phyloP scores from a whole-genome alignment of 2,797 vertebrate genomes.

The Delichon dasypus region DNA sequence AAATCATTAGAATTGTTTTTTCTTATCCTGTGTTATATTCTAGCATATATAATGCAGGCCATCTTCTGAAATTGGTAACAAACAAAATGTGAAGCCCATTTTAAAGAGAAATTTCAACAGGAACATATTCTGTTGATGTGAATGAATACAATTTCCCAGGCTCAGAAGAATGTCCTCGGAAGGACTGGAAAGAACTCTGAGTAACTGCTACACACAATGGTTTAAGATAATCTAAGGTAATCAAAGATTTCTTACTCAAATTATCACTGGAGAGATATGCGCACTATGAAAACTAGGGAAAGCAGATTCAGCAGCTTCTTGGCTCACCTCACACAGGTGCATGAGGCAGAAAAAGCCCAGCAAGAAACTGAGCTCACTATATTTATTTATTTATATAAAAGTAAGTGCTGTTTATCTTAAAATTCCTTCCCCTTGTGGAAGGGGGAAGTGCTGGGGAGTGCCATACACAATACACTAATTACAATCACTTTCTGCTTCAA shows the following conservation, averaged over 20 bases:
- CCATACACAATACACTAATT: conserved; percentile 33
- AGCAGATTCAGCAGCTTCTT: neutral
- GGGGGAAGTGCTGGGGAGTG: neutral
- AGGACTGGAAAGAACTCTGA: neutral
- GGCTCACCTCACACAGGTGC: neutral
- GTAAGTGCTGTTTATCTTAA: neutral
- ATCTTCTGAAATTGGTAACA: neutral
- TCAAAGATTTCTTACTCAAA: neutral
- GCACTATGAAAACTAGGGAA: neutral
- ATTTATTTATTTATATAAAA: neutral
- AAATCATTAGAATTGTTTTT: neutral
- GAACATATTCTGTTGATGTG: neutral
- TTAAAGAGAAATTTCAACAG: neutral
- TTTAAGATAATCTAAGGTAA: neutral
- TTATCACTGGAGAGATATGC: neutral
- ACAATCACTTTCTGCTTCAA: conserved; percentile 58
- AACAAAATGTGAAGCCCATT: neutral
- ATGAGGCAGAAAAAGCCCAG: neutral
- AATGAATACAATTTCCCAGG: neutral
- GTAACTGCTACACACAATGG: neutral
- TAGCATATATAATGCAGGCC: neutral
- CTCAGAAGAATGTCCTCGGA: neutral
- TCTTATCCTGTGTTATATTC: neutral
- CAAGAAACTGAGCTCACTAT: neutral
- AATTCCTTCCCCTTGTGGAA: conserved; percentile 8